Evolutionary conservation across 2,888 invertebrate genomes (phyloP), one percentile per base, ranked within the genome.

Genomic region (Epirrhoe tristata): DNA sequence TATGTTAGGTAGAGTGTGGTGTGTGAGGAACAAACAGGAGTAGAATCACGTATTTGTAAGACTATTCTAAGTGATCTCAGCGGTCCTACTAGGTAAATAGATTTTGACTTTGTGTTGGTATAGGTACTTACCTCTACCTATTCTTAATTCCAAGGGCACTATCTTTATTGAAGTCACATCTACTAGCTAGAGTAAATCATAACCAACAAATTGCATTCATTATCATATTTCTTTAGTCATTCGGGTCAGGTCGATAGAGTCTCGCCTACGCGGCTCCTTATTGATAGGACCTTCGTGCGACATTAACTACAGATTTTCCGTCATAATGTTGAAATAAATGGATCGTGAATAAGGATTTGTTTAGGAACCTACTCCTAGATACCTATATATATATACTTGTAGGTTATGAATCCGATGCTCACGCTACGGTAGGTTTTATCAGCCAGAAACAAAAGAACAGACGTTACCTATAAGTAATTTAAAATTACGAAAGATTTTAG

Each of bases 211-310:
- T 66, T 55, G 59, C 68, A 66, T 56, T 71, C 39, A 86, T 86
- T 86, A 79, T 71, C 86, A 87, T 86, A 79, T 54, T 65, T 69
- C 71, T 86, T 81, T 85, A 85, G 86, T 76, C 78, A 88, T 88
- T 88, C 81, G 81, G 86, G 89, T 85, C 86, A 82, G 77, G 74
- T 71, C 72, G 74, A 79, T 78, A 77, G 54, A 46, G 54, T 54
- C 31, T 58, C 83, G 79, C 87, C 87, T 81, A 86, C 86, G 68
- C 69, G 61, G 43, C 70, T 79, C 82, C 81, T 79, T 85, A 84
- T 82, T 73, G 64, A 80, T 70, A 65, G 69, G 73, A 81, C 82
- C 83, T 84, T 85, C 77, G 69, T 61, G 52, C 54, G 63, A 71
- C 66, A 71, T 73, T 66, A n/a, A n/a, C n/a, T n/a, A 56, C n/a